phyloP scores from a whole-genome alignment of 2,888 invertebrate genomes.

The Leptopilina drosophilae region DNA sequence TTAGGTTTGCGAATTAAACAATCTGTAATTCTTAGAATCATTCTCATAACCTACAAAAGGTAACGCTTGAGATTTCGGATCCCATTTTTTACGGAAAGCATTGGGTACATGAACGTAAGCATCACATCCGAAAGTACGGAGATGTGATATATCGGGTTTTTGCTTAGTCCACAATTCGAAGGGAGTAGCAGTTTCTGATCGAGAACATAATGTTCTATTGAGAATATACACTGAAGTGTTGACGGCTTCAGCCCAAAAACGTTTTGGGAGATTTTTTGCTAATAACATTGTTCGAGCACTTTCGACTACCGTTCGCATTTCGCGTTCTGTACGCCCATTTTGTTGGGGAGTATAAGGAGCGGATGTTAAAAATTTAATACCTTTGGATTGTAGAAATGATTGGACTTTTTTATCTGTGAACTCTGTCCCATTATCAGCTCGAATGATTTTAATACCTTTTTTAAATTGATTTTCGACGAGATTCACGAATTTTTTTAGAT shows the following conservation, averaged over 20 bases:
- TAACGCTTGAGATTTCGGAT: slow-evolving; percentile 47
- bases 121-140: slow-evolving; percentile 51
- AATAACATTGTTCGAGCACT: too few species aligned
- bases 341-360: slow-evolving; percentile 56
- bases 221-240: slow-evolving; percentile 49
- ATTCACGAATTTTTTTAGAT: slow-evolving; percentile 21
- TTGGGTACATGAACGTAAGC: slow-evolving; percentile 46
- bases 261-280: too few species aligned
- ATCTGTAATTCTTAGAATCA: slow-evolving; percentile 50
- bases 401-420: slow-evolving; percentile 37
- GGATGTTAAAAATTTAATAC: slow-evolving; percentile 51
- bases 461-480: slow-evolving; percentile 43
- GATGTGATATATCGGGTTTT: slow-evolving; percentile 49
- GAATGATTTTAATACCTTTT: slow-evolving; percentile 46
- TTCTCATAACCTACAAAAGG: slow-evolving; percentile 51
- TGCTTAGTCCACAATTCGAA: slow-evolving; percentile 49
- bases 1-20: slow-evolving; percentile 41
- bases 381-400: slow-evolving; percentile 41
- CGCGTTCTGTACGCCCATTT: slow-evolving; percentile 56
- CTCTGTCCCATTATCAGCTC: slow-evolving; percentile 48
- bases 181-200: slow-evolving; percentile 42
- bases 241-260: slow-evolving; percentile 55
- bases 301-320: slow-evolving; percentile 56
- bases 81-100: slow-evolving; percentile 50
- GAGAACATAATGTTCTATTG: slow-evolving; percentile 40